Percentiles rank a stretch among this genome's conserved stretches.
These are phyloP conservation scores for Heliconius ethilla DNA, from an alignment of 2,888 invertebrate genomes.

Conservation along the genomic window DNA sequence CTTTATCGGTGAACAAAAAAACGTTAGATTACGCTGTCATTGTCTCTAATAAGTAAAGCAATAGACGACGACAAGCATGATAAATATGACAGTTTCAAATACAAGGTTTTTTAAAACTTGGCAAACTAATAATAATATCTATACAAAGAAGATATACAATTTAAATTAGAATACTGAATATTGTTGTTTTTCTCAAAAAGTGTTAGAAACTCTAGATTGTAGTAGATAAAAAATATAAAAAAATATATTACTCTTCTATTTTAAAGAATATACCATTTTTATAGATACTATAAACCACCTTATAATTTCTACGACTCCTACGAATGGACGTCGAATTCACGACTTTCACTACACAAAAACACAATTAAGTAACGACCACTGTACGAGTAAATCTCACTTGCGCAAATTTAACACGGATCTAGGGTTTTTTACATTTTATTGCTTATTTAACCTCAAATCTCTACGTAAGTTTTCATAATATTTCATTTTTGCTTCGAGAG, in stretches of 20 bases:
- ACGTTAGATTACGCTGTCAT: background rate
- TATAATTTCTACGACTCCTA: background rate
- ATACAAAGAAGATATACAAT: background rate
- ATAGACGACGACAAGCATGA: background rate
- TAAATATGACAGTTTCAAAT: background rate
- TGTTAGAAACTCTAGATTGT: too few relatives aligned
- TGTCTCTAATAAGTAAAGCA: too few relatives aligned
- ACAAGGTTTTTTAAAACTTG: background rate
- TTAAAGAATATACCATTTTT: too few relatives aligned
- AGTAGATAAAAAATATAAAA: too few relatives aligned
- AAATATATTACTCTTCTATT: too few relatives aligned
- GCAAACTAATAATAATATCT: background rate
- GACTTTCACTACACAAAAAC: background rate
- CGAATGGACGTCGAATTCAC: background rate
- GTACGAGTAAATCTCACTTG: background rate
- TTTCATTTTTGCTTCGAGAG: background rate
- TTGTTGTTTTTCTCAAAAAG: too few relatives aligned
- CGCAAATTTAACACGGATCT: conserved; percentile 11
- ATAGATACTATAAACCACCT: too few relatives aligned
- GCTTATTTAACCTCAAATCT: background rate
- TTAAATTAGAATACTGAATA: background rate
- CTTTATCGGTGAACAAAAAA: background rate
- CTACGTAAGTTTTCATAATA: background rate
- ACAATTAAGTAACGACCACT: background rate
- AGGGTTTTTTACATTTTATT: conserved; percentile 1